Conservation (phyloP, 2,113 vertebrate genomes). For the Osmerus mordax region DNA sequence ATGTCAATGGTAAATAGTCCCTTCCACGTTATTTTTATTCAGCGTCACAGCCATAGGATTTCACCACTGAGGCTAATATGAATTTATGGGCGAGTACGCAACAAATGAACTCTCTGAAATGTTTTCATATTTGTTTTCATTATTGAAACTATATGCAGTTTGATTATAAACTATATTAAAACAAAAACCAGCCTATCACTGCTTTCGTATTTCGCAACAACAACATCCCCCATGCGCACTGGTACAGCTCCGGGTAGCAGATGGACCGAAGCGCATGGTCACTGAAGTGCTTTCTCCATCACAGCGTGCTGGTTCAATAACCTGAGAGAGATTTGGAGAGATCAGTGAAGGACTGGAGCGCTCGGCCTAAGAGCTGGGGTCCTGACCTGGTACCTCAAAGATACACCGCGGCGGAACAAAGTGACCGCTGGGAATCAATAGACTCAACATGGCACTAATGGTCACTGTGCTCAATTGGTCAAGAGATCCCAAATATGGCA, state of each 20-base stretch:
- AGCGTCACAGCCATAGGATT: too few relatives aligned
- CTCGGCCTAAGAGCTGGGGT: constrained; percentile 52
- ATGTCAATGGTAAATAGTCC: too few relatives aligned
- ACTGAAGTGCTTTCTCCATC: constrained; percentile 61
- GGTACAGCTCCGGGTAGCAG: constrained; percentile 37
- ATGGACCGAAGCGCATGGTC: constrained; percentile 55
- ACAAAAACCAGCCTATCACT: neutral
- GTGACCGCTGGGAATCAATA: constrained; percentile 30
- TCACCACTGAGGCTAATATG: too few relatives aligned
- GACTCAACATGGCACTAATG: constrained; percentile 4
- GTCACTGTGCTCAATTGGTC: constrained; percentile 9
- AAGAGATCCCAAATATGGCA: constrained; percentile 5
- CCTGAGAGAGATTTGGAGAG: constrained; percentile 64
- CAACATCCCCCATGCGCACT: neutral
- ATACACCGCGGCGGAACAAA: constrained; percentile 46
- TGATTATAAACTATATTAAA: too few relatives aligned
- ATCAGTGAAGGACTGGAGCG: constrained; percentile 59
- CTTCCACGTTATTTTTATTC: too few relatives aligned
- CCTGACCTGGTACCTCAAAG: constrained; percentile 64
- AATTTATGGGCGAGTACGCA: too few relatives aligned
- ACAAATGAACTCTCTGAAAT: too few relatives aligned
- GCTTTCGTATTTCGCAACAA: constrained; percentile 3
- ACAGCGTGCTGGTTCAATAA: constrained; percentile 65
- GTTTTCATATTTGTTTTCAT: too few relatives aligned
- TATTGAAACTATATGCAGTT: too few relatives aligned